Evolutionary conservation across 2,113 vertebrate species (phyloP).

Genomic region (Hippocampus comes): DNA sequence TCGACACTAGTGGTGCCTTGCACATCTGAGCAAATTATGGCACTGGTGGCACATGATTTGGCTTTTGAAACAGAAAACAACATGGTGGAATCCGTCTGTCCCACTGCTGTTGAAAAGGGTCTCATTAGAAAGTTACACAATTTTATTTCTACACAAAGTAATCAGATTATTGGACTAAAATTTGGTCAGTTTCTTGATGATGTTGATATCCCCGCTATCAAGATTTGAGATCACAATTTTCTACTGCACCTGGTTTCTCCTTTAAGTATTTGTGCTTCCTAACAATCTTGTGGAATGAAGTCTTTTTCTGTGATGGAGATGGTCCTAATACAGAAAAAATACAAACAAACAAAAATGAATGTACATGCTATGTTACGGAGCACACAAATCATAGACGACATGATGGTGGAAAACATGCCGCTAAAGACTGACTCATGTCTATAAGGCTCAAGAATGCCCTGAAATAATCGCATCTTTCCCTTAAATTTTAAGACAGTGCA

Average conservation of each 20-base stretch:
- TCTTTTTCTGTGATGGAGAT: constrained; percentile 94
- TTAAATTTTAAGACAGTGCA: no score
- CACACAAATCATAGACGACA: constrained; percentile 22
- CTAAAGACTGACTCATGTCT: background rate
- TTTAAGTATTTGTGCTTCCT: constrained; percentile 94
- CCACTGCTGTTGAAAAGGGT: constrained; percentile 70
- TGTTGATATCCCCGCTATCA: constrained; percentile 8
- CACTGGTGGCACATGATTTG: constrained; percentile 73
- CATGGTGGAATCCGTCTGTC: constrained; percentile 75
- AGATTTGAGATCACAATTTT: constrained; percentile 78
- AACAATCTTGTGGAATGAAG: constrained; percentile 95
- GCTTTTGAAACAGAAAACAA: constrained; percentile 74
- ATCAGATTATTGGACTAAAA: background rate
- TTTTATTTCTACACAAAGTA: background rate
- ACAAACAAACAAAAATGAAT: constrained; percentile 56
- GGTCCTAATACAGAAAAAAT: constrained; percentile 77
- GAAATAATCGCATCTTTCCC: no score
- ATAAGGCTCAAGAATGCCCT: no score
- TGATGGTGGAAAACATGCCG: constrained; percentile 16
- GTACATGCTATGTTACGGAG: constrained; percentile 66
- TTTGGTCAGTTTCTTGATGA: background rate
- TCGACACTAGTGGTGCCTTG: constrained; percentile 76
- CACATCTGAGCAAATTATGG: constrained; percentile 77
- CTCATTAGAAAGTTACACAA: constrained; percentile 2
- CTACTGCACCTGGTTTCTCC: constrained; percentile 84